Base-by-base conservation (phyloP, 2,888 invertebrate genomes). In the Coremacera marginata region DNA sequence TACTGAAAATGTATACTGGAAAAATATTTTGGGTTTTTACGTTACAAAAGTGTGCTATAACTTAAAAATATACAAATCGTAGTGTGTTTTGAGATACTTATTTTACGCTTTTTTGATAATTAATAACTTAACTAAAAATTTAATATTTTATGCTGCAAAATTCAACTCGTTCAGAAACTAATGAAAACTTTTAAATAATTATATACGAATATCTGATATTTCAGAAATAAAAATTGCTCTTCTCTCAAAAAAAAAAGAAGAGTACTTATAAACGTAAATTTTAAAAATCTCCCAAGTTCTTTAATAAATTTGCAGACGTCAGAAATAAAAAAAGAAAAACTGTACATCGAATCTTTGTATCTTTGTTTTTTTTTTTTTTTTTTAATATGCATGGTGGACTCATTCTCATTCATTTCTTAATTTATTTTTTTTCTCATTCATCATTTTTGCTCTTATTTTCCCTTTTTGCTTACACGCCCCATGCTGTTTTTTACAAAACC, bases 111-210 rank as follows among this genome's bases (percentile, higher is more conserved):
- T 60, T 44, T 14, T n/a, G n/a, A n/a, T n/a, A n/a, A n/a, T 63
- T 34, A n/a, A 34, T 34, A 63, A 31, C 63, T 63, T n/a, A n/a
- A n/a, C n/a, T n/a, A n/a, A 63, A 63, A 63, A 63, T 34, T 63
- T 34, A n/a, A 14, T 34, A 34, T 16, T 16, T 34, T 16, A 11
- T 44, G 14, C 1, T 44, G 44, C 44, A 44, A 44, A 44, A 44
- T 44, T 14, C 8, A 19, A 55, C 55, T 55, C 14, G 27, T 5
- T 27, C 16, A 25, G 14, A 19, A 16, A 9, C 25, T 4, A 27
- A 25, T 27, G 25, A 44, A 44, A 2, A 44, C 44, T 31, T 31
- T 4, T 31, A 57, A n/a, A 57, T n/a, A 57, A 19, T 3, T 27
- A 4, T 27, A 5, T 60, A 14, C 27, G 16, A 27, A 27, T 14